A percentile compares a stretch with the other conserved stretches of the same genome.
Conservation (phyloP, 53 echinoderm and acorn worm species). For the Echinometra lucunter region DNA sequence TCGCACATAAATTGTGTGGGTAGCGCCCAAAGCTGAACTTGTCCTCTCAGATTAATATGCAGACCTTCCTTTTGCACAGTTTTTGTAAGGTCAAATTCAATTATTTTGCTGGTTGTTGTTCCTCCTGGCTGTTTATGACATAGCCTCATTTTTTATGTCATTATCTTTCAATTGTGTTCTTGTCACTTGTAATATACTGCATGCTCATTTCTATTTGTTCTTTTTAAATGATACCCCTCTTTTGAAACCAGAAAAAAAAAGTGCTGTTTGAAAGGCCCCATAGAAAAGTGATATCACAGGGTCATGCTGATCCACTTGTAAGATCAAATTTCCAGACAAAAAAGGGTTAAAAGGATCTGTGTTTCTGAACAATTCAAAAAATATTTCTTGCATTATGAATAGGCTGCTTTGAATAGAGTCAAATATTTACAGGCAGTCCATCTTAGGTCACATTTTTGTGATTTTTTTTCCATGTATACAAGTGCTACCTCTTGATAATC, state of each 20-base stretch:
- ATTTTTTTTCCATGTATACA: background rate
- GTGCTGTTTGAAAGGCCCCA: background rate
- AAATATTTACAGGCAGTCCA: background rate
- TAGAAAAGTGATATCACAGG: background rate
- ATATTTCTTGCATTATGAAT: background rate
- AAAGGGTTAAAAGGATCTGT: background rate
- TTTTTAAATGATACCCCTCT: background rate
- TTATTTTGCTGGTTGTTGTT: background rate
- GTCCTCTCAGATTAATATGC: background rate
- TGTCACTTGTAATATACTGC: background rate
- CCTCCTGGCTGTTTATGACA: slow-evolving; percentile 4
- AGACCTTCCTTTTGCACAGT: background rate
- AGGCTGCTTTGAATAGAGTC: background rate
- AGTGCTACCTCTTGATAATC: background rate
- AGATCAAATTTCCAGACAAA: background rate
- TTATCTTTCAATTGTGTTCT: background rate
- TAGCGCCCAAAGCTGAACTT: slow-evolving; percentile 11
- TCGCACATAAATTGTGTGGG: slow-evolving; percentile 3
- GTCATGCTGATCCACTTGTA: background rate
- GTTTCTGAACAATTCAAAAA: background rate
- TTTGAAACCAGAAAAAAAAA: background rate
- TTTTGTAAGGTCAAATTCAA: background rate
- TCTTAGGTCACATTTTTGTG: background rate
- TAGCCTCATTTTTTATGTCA: slow-evolving; percentile 18
- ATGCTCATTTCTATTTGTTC: background rate